Conservation (phyloP, 1,140 invertebrate genomes). For the Drosophila miranda region DNA sequence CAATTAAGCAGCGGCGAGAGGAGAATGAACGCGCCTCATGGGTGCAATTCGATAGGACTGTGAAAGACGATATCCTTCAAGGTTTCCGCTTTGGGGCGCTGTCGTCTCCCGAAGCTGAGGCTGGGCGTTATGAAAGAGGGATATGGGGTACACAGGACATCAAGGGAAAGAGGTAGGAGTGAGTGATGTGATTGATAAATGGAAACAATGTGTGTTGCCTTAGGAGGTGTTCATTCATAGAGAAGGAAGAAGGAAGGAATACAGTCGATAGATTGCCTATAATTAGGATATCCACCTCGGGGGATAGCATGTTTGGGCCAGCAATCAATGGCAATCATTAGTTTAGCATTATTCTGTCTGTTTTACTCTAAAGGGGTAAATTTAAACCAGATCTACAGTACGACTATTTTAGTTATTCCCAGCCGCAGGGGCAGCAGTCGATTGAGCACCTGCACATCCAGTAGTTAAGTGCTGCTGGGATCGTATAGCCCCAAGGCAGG, state of each 20-base stretch:
- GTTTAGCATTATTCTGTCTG: too few species aligned
- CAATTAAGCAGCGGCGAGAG: constrained; percentile 59
- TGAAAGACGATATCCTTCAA: constrained; percentile 75
- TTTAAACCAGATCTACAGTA: too few species aligned
- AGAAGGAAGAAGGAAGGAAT: too few species aligned
- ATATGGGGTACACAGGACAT: not conserved
- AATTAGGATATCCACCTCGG: too few species aligned
- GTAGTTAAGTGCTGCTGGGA: constrained; percentile 37
- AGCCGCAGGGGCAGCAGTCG: too few species aligned
- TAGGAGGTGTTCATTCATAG: not conserved
- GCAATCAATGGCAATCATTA: too few species aligned
- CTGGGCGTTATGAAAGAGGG: constrained; percentile 30
- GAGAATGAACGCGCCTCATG: constrained; percentile 42
- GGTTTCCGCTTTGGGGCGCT: constrained; percentile 68
- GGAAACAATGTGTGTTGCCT: constrained; percentile 10
- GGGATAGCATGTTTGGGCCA: too few species aligned
- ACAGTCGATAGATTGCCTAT: too few species aligned
- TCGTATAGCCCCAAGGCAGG: constrained; percentile 23
- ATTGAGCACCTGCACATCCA: constrained; percentile 16
- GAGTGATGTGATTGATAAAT: constrained; percentile 2
- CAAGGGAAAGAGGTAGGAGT: not conserved
- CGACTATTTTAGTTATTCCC: not conserved
- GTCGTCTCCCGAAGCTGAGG: constrained; percentile 7
- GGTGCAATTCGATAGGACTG: constrained; percentile 64
- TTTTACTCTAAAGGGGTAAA: too few species aligned